These are phyloP conservation scores for Hedya salicella DNA, from an alignment of 2,888 invertebrate species.

Conservation along the genomic window DNA sequence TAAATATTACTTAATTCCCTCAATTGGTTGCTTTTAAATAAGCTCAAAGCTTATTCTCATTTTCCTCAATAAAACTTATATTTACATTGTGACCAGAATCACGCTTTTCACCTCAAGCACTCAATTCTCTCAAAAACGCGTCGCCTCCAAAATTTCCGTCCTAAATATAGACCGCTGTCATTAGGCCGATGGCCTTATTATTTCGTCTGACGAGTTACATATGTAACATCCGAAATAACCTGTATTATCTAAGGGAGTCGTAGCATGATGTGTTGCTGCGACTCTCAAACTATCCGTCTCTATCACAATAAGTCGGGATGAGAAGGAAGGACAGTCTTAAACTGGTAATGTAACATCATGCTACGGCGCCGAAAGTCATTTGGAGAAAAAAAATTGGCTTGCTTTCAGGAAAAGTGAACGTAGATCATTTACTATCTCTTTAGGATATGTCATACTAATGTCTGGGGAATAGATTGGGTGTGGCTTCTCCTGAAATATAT, in stretches of 20 bases:
- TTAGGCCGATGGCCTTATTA: conserved; percentile 85
- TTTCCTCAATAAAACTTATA: conserved; percentile 13
- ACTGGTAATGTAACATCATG: conserved; percentile 20
- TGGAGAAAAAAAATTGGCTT: conserved; percentile 70
- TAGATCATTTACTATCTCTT: conserved; percentile 72
- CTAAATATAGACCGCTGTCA: conserved; percentile 76
- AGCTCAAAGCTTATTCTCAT: background rate
- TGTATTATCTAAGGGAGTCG: conserved; percentile 79
- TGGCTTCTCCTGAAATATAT: conserved; percentile 30
- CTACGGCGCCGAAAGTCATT: conserved; percentile 34
- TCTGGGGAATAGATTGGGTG: conserved; percentile 45
- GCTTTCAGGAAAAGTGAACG: conserved; percentile 63
- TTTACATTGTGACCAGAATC: conserved; percentile 30
- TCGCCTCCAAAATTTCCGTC: conserved; percentile 70
- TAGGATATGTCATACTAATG: conserved; percentile 61
- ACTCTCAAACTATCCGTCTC: conserved; percentile 13
- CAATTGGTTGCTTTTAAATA: background rate
- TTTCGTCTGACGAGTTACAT: conserved; percentile 81
- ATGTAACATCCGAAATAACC: conserved; percentile 80
- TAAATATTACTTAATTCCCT: no score
- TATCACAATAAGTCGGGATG: conserved; percentile 24
- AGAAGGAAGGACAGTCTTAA: conserved; percentile 21
- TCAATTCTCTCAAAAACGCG: conserved; percentile 56
- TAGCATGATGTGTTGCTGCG: conserved; percentile 37
- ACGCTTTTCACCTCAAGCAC: conserved; percentile 57